Conservation (phyloP, 2,797 vertebrate species). For the Danio tinwini region DNA sequence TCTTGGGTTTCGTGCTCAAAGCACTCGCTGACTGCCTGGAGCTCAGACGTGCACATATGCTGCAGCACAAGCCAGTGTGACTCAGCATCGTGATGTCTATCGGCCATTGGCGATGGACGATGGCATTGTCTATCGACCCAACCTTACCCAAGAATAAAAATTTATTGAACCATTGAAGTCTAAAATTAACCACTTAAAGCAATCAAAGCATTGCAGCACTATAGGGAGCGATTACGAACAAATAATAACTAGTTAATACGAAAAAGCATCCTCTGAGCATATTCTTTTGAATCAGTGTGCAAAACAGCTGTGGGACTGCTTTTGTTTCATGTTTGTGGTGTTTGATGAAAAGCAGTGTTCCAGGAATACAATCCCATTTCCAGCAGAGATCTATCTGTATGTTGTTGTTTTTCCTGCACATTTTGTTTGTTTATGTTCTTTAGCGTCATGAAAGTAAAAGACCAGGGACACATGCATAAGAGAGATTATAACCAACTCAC, state of each 20-base stretch:
- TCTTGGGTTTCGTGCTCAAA: no score
- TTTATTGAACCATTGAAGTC: no score
- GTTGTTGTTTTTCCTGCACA: neutral
- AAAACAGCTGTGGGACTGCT: conserved; percentile 15
- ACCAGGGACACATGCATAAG: neutral
- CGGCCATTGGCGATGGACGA: no score
- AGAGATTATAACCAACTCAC: neutral
- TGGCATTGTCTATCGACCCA: no score
- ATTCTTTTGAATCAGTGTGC: neutral
- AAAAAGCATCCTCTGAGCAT: neutral
- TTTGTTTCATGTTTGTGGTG: conserved; percentile 11
- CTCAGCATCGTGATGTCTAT: no score
- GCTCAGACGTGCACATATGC: no score
- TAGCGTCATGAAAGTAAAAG: conserved; percentile 4
- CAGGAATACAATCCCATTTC: conserved; percentile 12
- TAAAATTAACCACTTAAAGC: no score
- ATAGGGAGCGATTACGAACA: neutral
- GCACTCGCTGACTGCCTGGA: no score
- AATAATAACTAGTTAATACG: neutral
- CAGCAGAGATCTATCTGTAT: conserved; percentile 3
- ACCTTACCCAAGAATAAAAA: no score
- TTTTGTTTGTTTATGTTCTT: conserved; percentile 14
- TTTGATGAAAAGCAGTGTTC: conserved; percentile 25
- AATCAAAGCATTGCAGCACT: neutral
- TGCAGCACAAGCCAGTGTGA: no score